These are phyloP conservation scores for Cyanoderma ruficeps DNA, from an alignment of 2,113 vertebrate genomes.

Conservation along the genomic window DNA sequence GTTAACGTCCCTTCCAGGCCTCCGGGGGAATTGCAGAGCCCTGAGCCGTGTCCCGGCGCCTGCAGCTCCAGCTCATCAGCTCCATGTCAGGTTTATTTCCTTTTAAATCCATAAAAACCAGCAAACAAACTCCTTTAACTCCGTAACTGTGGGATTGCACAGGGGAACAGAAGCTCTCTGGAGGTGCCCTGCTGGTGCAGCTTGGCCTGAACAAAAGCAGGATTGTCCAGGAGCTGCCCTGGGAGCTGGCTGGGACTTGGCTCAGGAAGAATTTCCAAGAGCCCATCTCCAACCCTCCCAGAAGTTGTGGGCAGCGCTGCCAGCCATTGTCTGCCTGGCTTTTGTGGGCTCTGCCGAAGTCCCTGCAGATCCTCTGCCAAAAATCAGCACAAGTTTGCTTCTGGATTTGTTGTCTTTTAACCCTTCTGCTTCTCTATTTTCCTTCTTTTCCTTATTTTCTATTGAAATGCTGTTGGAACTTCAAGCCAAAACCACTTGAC, in stretches of 20 bases:
- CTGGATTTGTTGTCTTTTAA: not conserved
- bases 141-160: not conserved
- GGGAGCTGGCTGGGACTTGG: slow-evolving; percentile 9
- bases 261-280: not conserved
- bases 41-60: not conserved
- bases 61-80: not conserved
- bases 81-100: not conserved
- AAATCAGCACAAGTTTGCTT: not conserved
- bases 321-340: not conserved
- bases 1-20: not conserved
- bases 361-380: not conserved
- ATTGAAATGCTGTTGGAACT: not conserved
- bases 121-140: not conserved
- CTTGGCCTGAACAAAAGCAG: slow-evolving; percentile 12
- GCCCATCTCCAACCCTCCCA: not conserved
- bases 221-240: slow-evolving; percentile 36
- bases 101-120: not conserved
- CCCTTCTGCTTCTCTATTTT: not conserved
- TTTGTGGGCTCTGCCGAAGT: not conserved
- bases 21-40: not conserved
- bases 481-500: not conserved
- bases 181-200: not conserved
- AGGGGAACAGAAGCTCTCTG: not conserved
- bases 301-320: not conserved
- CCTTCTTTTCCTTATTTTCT: not conserved